Evolutionary conservation across 2,113 vertebrate genomes (phyloP).

Genomic region (Helogale parvula): DNA sequence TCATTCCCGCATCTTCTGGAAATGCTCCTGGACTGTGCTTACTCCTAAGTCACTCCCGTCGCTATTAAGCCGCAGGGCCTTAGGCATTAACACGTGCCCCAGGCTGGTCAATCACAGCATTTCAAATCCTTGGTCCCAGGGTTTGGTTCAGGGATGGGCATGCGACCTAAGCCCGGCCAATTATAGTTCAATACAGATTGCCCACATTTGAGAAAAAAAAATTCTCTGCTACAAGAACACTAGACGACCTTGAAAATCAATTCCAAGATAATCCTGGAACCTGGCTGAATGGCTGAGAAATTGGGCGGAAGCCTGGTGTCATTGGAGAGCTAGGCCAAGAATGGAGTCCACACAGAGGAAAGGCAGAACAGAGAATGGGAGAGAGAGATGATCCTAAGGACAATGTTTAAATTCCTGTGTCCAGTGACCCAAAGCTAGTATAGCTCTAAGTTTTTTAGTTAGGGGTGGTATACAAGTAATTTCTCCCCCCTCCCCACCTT

Average conservation of each 20-base stretch:
- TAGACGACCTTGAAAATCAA: background rate
- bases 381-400: background rate
- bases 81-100: background rate
- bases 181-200: background rate
- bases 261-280: background rate
- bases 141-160: background rate
- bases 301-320: background rate
- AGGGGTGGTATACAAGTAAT: background rate
- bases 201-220: background rate
- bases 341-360: background rate
- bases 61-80: background rate
- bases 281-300: background rate
- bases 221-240: background rate
- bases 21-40: background rate
- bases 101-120: background rate
- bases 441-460: background rate
- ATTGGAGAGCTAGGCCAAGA: background rate
- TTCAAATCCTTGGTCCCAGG: background rate
- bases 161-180: background rate
- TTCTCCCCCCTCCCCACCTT: background rate
- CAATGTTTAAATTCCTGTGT: background rate
- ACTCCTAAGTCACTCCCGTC: fast-evolving
- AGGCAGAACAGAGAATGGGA: background rate
- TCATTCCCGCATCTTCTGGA: background rate
- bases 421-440: background rate